Evolutionary conservation across 2,113 vertebrate genomes (phyloP).

Genomic region (Heterochromis multidens): DNA sequence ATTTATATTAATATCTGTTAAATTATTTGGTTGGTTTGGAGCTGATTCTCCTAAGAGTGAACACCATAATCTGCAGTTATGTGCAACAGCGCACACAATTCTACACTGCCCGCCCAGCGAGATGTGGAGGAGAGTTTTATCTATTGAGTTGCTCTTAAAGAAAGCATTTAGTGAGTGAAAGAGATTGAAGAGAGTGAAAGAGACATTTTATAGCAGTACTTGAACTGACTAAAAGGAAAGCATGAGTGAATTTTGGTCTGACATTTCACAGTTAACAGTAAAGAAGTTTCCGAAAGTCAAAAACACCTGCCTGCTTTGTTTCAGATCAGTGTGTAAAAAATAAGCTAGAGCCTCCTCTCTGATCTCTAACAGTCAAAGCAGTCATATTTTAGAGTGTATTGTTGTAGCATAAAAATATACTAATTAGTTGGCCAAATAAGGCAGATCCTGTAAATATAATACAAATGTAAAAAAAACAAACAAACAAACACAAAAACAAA

Average conservation of each 20-base stretch:
- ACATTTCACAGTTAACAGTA: background rate
- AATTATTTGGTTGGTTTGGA: background rate
- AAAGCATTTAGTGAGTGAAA: constrained; percentile 4
- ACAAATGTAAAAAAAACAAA: background rate
- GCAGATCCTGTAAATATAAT: background rate
- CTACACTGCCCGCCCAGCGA: background rate
- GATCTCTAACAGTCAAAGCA: background rate
- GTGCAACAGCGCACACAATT: background rate
- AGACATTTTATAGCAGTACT: background rate
- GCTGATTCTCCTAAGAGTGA: background rate
- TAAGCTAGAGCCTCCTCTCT: background rate
- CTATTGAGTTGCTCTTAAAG: background rate
- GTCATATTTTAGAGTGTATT: background rate
- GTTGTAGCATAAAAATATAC: background rate
- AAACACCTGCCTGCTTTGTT: background rate
- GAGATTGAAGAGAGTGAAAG: background rate
- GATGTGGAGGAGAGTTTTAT: constrained; percentile 2
- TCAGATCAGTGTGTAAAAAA: background rate
- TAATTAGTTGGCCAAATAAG: background rate
- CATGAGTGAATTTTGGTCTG: background rate
- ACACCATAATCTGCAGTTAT: background rate
- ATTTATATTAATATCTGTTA: background rate
- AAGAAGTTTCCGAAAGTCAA: background rate
- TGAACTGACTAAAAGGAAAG: background rate
- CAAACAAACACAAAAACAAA: background rate